Percentiles rank a stretch among this genome's conserved stretches.
phyloP scores from a whole-genome alignment of 2,888 invertebrate species.

The Spodoptera picta region DNA sequence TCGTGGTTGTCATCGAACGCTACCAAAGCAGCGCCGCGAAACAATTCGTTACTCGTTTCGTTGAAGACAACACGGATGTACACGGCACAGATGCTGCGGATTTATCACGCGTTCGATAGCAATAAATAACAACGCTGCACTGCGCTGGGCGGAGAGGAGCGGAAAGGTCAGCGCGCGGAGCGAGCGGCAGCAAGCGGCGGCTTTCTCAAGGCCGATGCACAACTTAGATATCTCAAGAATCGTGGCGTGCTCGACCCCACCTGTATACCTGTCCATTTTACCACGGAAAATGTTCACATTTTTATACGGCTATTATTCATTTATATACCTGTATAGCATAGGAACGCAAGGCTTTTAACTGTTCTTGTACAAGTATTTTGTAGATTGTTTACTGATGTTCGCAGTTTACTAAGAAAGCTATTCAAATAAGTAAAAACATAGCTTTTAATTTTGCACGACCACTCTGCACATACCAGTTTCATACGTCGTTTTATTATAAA shows the following conservation, averaged over 20 bases:
- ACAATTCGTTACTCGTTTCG: constrained; percentile 66
- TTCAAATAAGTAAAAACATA: constrained; percentile 45
- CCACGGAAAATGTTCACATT: constrained; percentile 54
- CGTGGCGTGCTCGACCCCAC: constrained; percentile 77
- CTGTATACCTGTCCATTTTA: constrained; percentile 66
- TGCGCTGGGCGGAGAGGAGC: constrained; percentile 69
- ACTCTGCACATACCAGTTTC: constrained; percentile 53
- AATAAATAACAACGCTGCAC: constrained; percentile 77
- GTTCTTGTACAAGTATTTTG: constrained; percentile 16
- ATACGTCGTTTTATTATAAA: constrained; percentile 49
- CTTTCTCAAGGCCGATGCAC: constrained; percentile 82
- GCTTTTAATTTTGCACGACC: constrained; percentile 47
- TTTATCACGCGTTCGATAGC: constrained; percentile 75
- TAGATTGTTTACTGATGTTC: constrained; percentile 23
- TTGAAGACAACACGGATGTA: constrained; percentile 78
- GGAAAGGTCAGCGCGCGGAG: constrained; percentile 73
- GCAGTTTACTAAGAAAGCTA: constrained; percentile 36
- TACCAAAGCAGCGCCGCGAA: constrained; percentile 63
- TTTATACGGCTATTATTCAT: constrained; percentile 42
- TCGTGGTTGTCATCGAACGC: constrained; percentile 53
- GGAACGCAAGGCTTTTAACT: constrained; percentile 27
- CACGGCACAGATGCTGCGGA: constrained; percentile 72
- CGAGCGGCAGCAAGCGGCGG: constrained; percentile 67
- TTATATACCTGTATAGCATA: constrained; percentile 31
- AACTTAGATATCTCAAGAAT: constrained; percentile 75